These are phyloP conservation scores for Chelon auratus DNA, from an alignment of 2,797 vertebrate genomes.

Conservation along the genomic window DNA sequence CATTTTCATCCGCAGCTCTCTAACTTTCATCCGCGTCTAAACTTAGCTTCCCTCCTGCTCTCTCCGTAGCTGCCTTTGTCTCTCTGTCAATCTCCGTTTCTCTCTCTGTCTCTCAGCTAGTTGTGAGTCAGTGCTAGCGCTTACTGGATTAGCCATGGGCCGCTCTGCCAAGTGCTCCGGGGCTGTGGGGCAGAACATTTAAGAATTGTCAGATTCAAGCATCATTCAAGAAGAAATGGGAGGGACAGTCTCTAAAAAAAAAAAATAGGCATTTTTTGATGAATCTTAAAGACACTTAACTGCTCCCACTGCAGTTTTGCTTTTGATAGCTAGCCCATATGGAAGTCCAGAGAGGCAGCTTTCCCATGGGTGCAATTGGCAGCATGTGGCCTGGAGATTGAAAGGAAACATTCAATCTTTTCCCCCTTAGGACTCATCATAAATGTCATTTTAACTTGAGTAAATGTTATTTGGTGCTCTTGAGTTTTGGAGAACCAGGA, in stretches of 20 bases:
- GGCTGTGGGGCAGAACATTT: slow-evolving; percentile 66
- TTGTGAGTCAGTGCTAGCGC: slow-evolving; percentile 64
- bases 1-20: slow-evolving; percentile 27
- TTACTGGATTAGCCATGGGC: slow-evolving; percentile 72
- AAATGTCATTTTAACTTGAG: slow-evolving; percentile 49
- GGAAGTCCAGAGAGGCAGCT: slow-evolving; percentile 36
- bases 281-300: not conserved
- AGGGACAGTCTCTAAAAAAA: slow-evolving; percentile 24
- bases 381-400: slow-evolving; percentile 22
- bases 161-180: slow-evolving; percentile 62
- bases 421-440: slow-evolving; percentile 35
- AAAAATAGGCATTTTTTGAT: slow-evolving; percentile 43
- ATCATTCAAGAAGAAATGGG: slow-evolving; percentile 52
- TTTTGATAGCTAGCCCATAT: slow-evolving; percentile 4
- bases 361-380: slow-evolving; percentile 49
- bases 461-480: slow-evolving; percentile 55
- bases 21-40: slow-evolving; percentile 34
- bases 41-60: slow-evolving; percentile 18
- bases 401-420: slow-evolving; percentile 32
- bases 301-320: slow-evolving; percentile 18
- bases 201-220: slow-evolving; percentile 65
- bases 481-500: slow-evolving; percentile 18
- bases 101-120: slow-evolving; percentile 53
- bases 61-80: slow-evolving; percentile 27
- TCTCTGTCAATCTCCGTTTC: slow-evolving; percentile 56